Base-by-base conservation (phyloP, 2,888 invertebrate genomes). In the Nomada lathburiana region DNA sequence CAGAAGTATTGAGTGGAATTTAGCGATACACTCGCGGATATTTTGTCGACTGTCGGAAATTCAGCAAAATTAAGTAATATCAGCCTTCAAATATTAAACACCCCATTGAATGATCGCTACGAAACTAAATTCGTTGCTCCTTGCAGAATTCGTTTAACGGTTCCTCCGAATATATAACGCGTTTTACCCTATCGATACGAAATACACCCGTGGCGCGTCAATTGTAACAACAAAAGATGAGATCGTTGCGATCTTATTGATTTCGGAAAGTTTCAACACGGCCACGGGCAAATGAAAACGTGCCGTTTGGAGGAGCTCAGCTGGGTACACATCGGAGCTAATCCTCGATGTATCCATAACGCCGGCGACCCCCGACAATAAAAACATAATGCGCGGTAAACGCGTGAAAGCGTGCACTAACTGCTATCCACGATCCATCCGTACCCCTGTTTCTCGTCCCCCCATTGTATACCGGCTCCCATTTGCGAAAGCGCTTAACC, bases 351-450 rank as follows among this genome's bases (percentile, higher is more conserved):
- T 85, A 74, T 79, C 84, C 78, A 68, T 84, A 83, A 88, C 82
- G 67, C 70, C 57, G 47, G 57, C 72, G 64, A 62, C 36, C 70
- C 69, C 65, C 82, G 4, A 80, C 86, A 89, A 90, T 90, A 91
- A 90, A 91, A 90, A 90, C 86, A 87, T 91, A 91, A 91, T 89
- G 87, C 87, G 78, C 89, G 87, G 89, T 90, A 91, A 90, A 88
- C 81, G 88, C 86, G 84, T 77, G 85, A 86, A 86, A 84, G 87
- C 85, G 80, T 76, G 76, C 79, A 77, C 77, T 47, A 69, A 74
- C 82, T 60, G 60, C 42, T 69, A 62, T 74, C 60, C 50, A 16
- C 7, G 69, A 88, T 67, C 74, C 75, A 76, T 70, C 44, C 80
- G 74, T 64, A 70, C 64, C 78, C 78, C 77, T 59, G 47, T 55